Evolutionary conservation across 2,797 vertebrate genomes (phyloP).

Genomic region (Microctenopoma stevenorrisi): DNA sequence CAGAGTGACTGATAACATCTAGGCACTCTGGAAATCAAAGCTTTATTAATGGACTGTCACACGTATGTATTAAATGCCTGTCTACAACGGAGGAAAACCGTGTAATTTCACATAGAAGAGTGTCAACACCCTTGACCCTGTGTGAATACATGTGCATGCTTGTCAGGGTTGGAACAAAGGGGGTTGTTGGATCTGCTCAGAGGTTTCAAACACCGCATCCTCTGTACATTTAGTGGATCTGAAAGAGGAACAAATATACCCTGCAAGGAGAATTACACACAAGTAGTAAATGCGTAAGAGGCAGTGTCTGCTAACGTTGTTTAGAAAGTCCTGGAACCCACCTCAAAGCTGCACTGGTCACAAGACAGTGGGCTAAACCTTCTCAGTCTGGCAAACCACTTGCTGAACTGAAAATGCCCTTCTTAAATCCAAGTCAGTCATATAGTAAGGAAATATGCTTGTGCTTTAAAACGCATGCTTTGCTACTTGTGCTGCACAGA

Average conservation of each 20-base stretch:
- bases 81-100: constrained; percentile 25
- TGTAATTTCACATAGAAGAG: constrained; percentile 37
- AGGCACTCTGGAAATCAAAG: constrained; percentile 50
- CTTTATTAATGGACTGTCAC: constrained; percentile 48
- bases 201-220: constrained; percentile 40
- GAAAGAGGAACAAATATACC: constrained; percentile 1
- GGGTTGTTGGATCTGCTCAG: constrained; percentile 40
- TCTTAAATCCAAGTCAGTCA: constrained; percentile 1
- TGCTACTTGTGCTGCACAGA: constrained; percentile 6
- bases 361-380: constrained; percentile 44
- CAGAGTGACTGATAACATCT: constrained; percentile 51
- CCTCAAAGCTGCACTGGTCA: constrained; percentile 43
- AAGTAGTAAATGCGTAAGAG: constrained; percentile 45
- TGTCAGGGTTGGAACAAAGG: constrained; percentile 12
- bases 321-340: constrained; percentile 33
- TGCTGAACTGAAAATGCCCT: constrained; percentile 32
- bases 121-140: constrained; percentile 16
- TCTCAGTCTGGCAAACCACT: constrained; percentile 20
- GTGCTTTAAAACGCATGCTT: background rate
- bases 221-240: constrained; percentile 1
- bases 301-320: constrained; percentile 47
- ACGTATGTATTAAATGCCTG: constrained; percentile 25
- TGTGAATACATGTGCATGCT: constrained; percentile 24
- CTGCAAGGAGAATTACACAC: constrained; percentile 1
- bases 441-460: constrained; percentile 19